phyloP scores from a whole-genome alignment of 2,888 invertebrate genomes.

The Synanthedon tipuliformis region DNA sequence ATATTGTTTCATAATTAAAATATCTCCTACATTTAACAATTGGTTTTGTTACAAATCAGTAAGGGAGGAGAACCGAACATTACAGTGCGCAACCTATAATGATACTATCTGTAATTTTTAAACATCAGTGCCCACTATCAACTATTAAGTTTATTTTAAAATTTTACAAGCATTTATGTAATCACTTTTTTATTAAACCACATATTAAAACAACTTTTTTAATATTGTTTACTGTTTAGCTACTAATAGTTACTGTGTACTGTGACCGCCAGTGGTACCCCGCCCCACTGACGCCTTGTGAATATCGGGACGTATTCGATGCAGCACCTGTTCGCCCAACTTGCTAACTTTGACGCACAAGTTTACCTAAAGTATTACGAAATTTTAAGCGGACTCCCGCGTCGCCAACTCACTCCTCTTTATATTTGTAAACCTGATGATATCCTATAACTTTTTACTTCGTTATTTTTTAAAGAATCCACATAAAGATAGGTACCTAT shows the following conservation, averaged over 20 bases:
- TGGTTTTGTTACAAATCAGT: no score
- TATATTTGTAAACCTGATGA: constrained; percentile 51
- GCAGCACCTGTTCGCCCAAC: constrained; percentile 52
- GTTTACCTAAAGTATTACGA: constrained; percentile 62
- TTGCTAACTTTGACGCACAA: constrained; percentile 45
- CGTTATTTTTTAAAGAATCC: constrained; percentile 34
- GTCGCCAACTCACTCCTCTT: constrained; percentile 34
- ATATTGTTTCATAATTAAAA: no score
- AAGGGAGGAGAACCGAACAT: no score
- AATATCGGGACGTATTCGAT: constrained; percentile 48
- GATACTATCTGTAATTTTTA: no score
- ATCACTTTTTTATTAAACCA: no score
- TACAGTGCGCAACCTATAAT: no score
- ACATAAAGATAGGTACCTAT: constrained; percentile 20
- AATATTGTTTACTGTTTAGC: not conserved
- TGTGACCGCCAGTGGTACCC: constrained; percentile 10
- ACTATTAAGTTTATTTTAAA: no score
- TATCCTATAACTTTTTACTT: constrained; percentile 37
- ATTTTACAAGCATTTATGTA: no score
- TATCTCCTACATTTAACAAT: no score
- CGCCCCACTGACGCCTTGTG: constrained; percentile 14
- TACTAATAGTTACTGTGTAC: not conserved
- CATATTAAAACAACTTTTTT: no score
- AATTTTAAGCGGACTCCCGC: constrained; percentile 45
- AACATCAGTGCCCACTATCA: no score